Base-by-base conservation (phyloP, 2,113 vertebrate genomes). In the Paramisgurnus dabryanus region DNA sequence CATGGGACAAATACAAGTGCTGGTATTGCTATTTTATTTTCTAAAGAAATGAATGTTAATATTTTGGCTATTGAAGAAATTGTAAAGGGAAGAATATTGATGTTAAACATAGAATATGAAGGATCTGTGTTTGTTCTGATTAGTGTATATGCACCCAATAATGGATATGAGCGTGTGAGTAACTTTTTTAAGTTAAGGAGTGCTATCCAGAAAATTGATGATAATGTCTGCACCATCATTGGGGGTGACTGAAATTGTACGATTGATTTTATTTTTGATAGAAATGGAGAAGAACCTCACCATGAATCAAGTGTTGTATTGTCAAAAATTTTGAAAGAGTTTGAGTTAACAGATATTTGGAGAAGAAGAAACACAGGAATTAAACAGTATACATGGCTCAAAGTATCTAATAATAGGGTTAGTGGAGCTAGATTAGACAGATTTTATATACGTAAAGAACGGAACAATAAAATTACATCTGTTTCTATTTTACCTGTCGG, bases 1-100 rank as follows among this genome's bases (percentile, higher is more conserved):
- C 41, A 45, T 67, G 66, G 66, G 66, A 67, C 66, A 47, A 22
- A 67, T 18, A 47, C 2, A 3, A 67, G 66, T 18, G 66, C 66
- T 11, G 66, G 41, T 0, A n/a, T 45, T 11, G 65, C 17, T 0
- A 67, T 67, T 45, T 10, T 67, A 18, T 67, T 67, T 67, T 45
- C 65, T 45, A 67, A 43, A 45, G 17, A 18, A 2, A 43, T 67
- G 2, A 67, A 45, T 45, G 41, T 45, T 3, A 45, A 18, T 45
- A 45, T 18, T 18, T 18, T 67, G 8, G 17, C 1, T 11, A 41
- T 67, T 0, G 17, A 67, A 10, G 65, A 67, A n/a, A 11, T 67
- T 45, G 9, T 67, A 18, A 45, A 45, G 6, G 17, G 41, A 10
- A n/a, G 40, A 18, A 45, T 67, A 0, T 45, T 67, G 65, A 9